Base-by-base conservation (phyloP, 2,888 invertebrate species). In the Ornithoptera alexandrae region DNA sequence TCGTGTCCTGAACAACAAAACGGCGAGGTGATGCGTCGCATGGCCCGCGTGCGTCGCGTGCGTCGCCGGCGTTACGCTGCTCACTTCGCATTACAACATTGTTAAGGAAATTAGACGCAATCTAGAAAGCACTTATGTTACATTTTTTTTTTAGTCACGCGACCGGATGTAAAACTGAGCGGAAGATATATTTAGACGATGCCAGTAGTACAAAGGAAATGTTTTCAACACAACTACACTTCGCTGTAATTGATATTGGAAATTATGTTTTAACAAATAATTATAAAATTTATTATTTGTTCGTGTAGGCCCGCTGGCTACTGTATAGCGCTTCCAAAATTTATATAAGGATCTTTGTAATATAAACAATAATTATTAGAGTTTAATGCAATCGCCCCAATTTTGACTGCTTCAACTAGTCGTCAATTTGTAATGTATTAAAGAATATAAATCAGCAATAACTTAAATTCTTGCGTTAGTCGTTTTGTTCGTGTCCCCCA, bases 381-480 rank as follows among this genome's bases (percentile, higher is more conserved):
- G 30, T 30, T 50, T 46, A n/a, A 50, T 39, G 39, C 39, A 57
- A 61, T 62, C 30, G 62, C 62, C 61, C 68, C 62, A 68, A 62
- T 30, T 24, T 50, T 58, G 58, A 42, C 59, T 58, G 58, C 17
- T 39, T 15, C 17, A 42, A 69, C 69, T 69, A 69, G 69, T 69
- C 65, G 36, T 36, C 60, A 61, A 61, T 71, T 71, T 57, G 65
- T 71, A 68, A 77, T 74, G 74, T 71, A 74, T 77, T 74, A 70
- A 63, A 67, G 10, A 62, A 62, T 56, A 62, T 62, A 22, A 36
- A 56, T 59, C 30, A 57, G 2, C 53, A 56, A 56, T 56, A 56
- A 18, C 53, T 10, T 39, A 39, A 39, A 10, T 39, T 39, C 7
- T 10, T 39, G 10, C 39, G 39, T 39, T 39, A 39, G 39, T 39